Percentiles rank a stretch among this genome's conserved stretches.
phyloP scores from a whole-genome alignment of 1,140 invertebrate genomes.

The Drosophila simulans region DNA sequence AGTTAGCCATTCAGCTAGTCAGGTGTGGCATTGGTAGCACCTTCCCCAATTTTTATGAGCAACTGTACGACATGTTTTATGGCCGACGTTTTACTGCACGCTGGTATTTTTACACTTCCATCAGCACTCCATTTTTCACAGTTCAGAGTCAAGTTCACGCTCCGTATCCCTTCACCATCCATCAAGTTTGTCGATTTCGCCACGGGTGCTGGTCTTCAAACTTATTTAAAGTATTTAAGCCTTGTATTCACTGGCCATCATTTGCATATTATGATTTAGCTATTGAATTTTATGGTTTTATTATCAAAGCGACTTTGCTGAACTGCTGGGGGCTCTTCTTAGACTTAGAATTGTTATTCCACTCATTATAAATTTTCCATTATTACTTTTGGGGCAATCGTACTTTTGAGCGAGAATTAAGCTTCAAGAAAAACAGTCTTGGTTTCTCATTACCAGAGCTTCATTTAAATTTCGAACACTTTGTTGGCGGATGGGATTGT shows the following conservation, averaged over 20 bases:
- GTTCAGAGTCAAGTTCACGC: slow-evolving; percentile 42
- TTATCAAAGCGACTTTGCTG: slow-evolving; percentile 24
- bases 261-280: slow-evolving; percentile 74
- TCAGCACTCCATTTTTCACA: slow-evolving; percentile 53
- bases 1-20: background rate
- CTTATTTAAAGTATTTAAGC: slow-evolving; percentile 40
- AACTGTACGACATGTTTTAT: slow-evolving; percentile 39
- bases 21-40: slow-evolving; percentile 33
- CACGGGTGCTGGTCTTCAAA: slow-evolving; percentile 8
- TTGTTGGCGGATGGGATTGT: background rate
- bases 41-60: slow-evolving; percentile 34
- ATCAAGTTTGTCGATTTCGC: slow-evolving; percentile 17
- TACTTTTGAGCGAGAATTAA: background rate
- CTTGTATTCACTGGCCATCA: slow-evolving; percentile 37
- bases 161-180: slow-evolving; percentile 27
- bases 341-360: slow-evolving; percentile 18
- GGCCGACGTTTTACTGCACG: slow-evolving; percentile 41
- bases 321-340: slow-evolving; percentile 22
- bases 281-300: slow-evolving; percentile 41
- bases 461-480: slow-evolving; percentile 9
- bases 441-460: slow-evolving; percentile 23
- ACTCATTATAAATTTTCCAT: slow-evolving; percentile 30
- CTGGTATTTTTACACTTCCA: slow-evolving; percentile 42
- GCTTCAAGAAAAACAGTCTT: slow-evolving; percentile 12
- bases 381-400: slow-evolving; percentile 34